These are phyloP conservation scores for Dascyllus trimaculatus DNA, from an alignment of 2,113 vertebrate species.

Conservation along the genomic window DNA sequence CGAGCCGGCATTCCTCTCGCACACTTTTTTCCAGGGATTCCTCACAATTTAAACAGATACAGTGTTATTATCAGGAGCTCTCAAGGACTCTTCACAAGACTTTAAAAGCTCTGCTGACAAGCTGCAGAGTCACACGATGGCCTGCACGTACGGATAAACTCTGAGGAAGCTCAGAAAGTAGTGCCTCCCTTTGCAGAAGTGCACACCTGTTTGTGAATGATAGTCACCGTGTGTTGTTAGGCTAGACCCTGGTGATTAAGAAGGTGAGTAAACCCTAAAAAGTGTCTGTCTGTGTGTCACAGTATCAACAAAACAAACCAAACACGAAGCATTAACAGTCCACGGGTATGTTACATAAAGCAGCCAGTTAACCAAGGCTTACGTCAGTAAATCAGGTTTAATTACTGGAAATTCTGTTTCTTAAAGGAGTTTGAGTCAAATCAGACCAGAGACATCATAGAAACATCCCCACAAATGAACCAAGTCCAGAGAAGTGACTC, in stretches of 20 bases:
- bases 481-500: too few relatives aligned
- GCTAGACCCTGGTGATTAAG: constrained; percentile 39
- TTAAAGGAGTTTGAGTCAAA: background rate
- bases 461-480: too few relatives aligned
- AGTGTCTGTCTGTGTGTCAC: constrained; percentile 23
- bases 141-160: constrained; percentile 14
- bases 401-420: background rate
- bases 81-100: constrained; percentile 1
- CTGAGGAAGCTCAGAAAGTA: background rate
- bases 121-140: background rate
- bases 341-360: background rate
- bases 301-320: background rate
- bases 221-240: constrained; percentile 27
- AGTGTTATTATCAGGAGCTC: background rate
- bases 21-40: constrained; percentile 32
- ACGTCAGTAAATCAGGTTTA: background rate
- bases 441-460: too few relatives aligned
- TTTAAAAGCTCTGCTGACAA: background rate
- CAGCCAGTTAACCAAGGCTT: background rate
- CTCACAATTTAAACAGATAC: constrained; percentile 5
- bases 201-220: constrained; percentile 63
- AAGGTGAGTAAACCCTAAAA: constrained; percentile 34
- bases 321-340: constrained; percentile 20
- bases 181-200: background rate
- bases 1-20: constrained; percentile 27